phyloP scores from a whole-genome alignment of 2,797 vertebrate genomes.

The Podarcis siculus region DNA sequence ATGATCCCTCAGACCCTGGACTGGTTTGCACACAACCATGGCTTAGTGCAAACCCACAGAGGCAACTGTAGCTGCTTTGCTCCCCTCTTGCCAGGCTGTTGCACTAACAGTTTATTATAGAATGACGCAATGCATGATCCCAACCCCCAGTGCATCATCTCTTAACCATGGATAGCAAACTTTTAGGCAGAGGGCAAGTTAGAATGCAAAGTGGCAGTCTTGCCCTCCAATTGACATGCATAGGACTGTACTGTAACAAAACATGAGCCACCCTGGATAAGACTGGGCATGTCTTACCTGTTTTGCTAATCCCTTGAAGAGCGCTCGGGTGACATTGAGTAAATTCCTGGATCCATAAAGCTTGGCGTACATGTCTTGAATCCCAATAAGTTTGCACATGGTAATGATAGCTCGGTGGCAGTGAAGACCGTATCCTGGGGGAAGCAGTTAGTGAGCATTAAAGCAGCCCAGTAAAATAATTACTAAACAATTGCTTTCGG shows the following conservation, averaged over 20 bases:
- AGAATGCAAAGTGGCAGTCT: neutral
- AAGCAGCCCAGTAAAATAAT: neutral
- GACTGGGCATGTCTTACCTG: conserved; percentile 81
- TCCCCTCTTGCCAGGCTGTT: no score
- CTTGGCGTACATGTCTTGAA: conserved; percentile 91
- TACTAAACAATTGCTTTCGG: neutral
- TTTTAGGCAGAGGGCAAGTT: neutral
- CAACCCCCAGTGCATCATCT: neutral
- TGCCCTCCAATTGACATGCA: neutral
- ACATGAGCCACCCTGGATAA: neutral
- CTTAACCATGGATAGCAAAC: neutral
- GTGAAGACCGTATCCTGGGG: conserved; percentile 89
- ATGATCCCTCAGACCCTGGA: no score
- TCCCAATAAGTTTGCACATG: conserved; percentile 91
- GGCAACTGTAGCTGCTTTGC: neutral
- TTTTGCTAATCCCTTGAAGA: conserved; percentile 87
- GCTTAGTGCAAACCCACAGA: no score
- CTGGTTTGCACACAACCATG: no score
- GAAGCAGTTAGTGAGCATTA: neutral
- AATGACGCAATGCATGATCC: neutral
- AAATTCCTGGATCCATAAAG: conserved; percentile 89
- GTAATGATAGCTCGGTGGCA: conserved; percentile 95
- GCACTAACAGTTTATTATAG: no score
- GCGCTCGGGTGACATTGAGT: conserved; percentile 88
- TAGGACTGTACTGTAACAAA: neutral